Percentiles rank a stretch among this genome's conserved stretches.
phyloP scores from a whole-genome alignment of 1,140 invertebrate genomes.

The Subanguina moxae region DNA sequence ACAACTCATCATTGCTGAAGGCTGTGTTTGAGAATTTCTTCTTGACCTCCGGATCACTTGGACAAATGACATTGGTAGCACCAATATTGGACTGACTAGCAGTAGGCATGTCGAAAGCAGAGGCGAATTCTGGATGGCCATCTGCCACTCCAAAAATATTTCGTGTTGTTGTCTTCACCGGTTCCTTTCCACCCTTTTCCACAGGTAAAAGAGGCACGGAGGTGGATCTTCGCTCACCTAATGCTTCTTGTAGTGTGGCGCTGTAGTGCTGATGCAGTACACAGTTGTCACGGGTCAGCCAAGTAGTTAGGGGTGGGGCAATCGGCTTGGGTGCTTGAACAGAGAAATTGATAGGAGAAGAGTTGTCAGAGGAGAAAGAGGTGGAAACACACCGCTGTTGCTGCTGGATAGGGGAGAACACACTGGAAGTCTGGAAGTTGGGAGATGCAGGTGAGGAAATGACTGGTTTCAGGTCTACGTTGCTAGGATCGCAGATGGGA shows the following conservation, averaged over 20 bases:
- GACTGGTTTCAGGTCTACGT: too few relatives aligned
- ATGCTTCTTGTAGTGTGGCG: background rate
- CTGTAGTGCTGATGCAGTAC: too few relatives aligned
- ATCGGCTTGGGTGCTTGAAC: background rate
- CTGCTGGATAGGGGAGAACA: background rate
- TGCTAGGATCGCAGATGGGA: too few relatives aligned
- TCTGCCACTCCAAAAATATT: background rate
- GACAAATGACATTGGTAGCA: background rate
- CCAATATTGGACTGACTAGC: background rate
- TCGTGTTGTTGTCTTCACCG: background rate
- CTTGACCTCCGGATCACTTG: background rate
- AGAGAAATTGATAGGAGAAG: background rate
- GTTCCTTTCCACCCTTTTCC: background rate
- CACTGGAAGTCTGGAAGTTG: background rate
- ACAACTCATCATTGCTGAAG: slow-evolving; percentile 17
- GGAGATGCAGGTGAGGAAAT: background rate
- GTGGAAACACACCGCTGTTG: background rate
- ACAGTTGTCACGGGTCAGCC: too few relatives aligned
- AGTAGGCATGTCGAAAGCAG: background rate
- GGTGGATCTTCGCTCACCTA: slow-evolving; percentile 2
- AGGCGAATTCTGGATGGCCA: background rate
- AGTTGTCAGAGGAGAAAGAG: background rate
- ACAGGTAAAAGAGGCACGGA: slow-evolving; percentile 8
- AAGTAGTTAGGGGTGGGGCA: background rate
- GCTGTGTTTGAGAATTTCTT: slow-evolving; percentile 8